phyloP scores from a whole-genome alignment of 1,140 invertebrate species.

The Drosophila setifemur region DNA sequence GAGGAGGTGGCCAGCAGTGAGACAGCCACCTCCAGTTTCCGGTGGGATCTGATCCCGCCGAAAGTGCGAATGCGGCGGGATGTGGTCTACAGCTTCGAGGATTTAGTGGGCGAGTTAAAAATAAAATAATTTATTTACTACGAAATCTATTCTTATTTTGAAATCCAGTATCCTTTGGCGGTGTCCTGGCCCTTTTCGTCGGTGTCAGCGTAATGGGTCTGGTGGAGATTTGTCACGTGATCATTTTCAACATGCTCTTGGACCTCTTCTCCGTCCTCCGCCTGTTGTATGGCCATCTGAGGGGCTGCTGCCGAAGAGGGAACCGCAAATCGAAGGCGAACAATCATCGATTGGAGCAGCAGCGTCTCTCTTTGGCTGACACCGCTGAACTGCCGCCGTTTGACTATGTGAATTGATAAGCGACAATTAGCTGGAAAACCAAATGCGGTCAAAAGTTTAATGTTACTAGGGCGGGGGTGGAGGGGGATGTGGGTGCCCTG shows the following conservation, averaged over 20 bases:
- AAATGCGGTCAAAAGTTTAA: conserved; percentile 76
- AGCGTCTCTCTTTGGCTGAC: conserved; percentile 55
- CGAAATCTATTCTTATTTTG: background rate
- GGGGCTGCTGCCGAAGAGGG: conserved; percentile 7
- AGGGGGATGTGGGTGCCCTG: background rate
- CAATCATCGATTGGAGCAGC: background rate
- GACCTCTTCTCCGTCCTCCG: conserved; percentile 37
- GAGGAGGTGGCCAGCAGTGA: conserved; percentile 55
- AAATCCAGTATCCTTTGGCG: conserved; percentile 66
- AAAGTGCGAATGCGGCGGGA: conserved; percentile 80
- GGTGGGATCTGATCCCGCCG: conserved; percentile 79
- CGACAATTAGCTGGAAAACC: conserved; percentile 58
- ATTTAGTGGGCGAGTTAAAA: conserved; percentile 74
- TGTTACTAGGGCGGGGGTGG: conserved; percentile 41
- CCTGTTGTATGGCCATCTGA: conserved; percentile 8
- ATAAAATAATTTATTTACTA: background rate
- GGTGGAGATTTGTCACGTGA: conserved; percentile 54
- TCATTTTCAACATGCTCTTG: conserved; percentile 39
- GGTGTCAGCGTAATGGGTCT: conserved; percentile 62
- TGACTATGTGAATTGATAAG: conserved; percentile 65
- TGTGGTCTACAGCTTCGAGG: conserved; percentile 82
- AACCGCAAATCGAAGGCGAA: background rate
- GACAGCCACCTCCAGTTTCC: conserved; percentile 73
- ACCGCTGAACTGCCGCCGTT: conserved; percentile 55
- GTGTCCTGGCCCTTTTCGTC: conserved; percentile 62